A percentile compares a stretch with the other conserved stretches of the same genome.
Evolutionary conservation across 2,113 vertebrate genomes (phyloP).

Genomic region (Saguinus midas): DNA sequence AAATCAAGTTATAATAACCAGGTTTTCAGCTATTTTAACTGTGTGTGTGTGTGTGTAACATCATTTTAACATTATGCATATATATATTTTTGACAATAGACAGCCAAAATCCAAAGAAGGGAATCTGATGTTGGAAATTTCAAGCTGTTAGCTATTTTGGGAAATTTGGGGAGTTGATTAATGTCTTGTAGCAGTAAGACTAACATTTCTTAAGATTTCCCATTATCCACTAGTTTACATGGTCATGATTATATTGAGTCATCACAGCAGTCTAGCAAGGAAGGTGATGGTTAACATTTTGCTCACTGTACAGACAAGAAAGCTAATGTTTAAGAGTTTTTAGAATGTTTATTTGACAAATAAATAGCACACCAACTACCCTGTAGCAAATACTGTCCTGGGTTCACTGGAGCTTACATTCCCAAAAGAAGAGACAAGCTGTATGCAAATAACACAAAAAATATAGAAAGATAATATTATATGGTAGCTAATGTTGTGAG

Average conservation of each 20-base stretch:
- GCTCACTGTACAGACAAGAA: neutral
- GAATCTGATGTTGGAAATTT: conserved; percentile 1
- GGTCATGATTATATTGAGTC: neutral
- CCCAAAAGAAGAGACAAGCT: neutral
- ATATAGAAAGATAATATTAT: neutral
- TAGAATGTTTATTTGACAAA: conserved; percentile 39
- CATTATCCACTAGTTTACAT: neutral
- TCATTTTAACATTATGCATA: too few species aligned
- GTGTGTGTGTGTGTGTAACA: too few species aligned
- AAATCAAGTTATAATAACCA: neutral
- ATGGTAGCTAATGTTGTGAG: neutral
- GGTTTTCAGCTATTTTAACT: too few species aligned
- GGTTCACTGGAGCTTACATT: neutral
- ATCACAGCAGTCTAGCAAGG: neutral
- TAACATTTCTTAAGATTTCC: conserved; percentile 13
- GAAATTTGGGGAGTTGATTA: neutral
- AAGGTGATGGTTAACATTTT: neutral
- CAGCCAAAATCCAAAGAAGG: conserved; percentile 21
- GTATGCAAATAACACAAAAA: neutral
- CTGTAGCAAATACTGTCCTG: neutral
- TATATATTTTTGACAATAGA: neutral
- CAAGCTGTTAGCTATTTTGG: neutral
- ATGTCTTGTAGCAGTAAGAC: neutral
- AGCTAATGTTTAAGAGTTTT: neutral
- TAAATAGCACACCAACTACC: neutral